Base-by-base conservation (phyloP, 2,888 invertebrate genomes). In the Drosophila gaucha region DNA sequence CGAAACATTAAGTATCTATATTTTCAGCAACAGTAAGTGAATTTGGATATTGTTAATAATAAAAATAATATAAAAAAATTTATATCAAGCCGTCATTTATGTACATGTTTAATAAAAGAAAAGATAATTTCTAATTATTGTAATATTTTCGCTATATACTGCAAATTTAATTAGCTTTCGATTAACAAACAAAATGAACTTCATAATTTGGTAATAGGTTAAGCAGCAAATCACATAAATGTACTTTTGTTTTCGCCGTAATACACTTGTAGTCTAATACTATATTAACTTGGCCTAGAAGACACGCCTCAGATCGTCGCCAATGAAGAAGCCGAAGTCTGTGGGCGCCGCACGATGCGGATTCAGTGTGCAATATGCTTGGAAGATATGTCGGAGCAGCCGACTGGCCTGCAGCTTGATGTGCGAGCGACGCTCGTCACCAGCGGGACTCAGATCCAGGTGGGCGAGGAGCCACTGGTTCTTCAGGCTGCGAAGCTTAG, bases 311-410 rank as follows among this genome's bases (percentile, higher is more conserved):
- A 88, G 54, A 56, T 90, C 90, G 18, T 67, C 60, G 49, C 74
- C 73, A 16, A 88, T 86, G 74, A 92, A 92, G 41, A 82, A 78
- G 18, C 90, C 88, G 67, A 92, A 92, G 62, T 90, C 89, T n/a
- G 90, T 88, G 30, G 76, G 67, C 10, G 86, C 76, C 20, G 88
- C 84, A 18, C 91, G 89, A 75, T 92, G 85, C 2, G 92, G 91
- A 75, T 92, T 90, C 24, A 87, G 75, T 38, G 78, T 76, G 62
- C 91, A 88, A 78, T 92, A 92, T 80, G 91, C 86, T 44, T 85
- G 79, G 57, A 91, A 74, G 66, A 92, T 87, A 87, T 91, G 85
- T 74, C 85, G 72, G 47, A 90, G 79, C 6, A 92, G 56, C 8
- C 71, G 79, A 49, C 62, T 84, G 43, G 79, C 70, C 54, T 79